Evolutionary conservation across 2,888 invertebrate species (phyloP).

Genomic region (Pseudoips prasinana): DNA sequence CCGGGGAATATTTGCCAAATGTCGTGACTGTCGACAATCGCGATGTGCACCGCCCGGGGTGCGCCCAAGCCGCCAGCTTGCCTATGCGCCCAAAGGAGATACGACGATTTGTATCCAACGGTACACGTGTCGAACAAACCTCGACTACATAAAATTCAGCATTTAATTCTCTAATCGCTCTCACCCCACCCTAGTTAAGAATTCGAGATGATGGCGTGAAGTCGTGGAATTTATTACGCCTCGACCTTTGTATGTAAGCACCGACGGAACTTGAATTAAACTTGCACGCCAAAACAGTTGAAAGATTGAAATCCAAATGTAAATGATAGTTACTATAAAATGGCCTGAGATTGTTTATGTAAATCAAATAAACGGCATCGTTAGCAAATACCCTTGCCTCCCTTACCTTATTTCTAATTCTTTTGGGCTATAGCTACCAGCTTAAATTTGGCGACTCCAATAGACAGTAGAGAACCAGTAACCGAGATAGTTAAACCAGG

Average conservation of each 20-base stretch:
- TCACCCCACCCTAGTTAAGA: constrained; percentile 36
- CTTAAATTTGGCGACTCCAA: too few species aligned
- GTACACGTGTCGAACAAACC: constrained; percentile 66
- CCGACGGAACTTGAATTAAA: constrained; percentile 2
- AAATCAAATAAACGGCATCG: too few species aligned
- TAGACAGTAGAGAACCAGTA: too few species aligned
- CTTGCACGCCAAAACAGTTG: neutral
- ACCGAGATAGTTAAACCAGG: too few species aligned
- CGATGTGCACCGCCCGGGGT: constrained; percentile 77
- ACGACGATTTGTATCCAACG: constrained; percentile 73
- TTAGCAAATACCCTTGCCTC: too few species aligned
- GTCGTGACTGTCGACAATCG: constrained; percentile 80
- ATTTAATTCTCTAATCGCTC: constrained; percentile 49
- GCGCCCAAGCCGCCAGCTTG: constrained; percentile 57
- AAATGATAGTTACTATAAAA: too few species aligned
- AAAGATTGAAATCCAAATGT: too few species aligned
- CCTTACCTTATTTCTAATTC: too few species aligned
- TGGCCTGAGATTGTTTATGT: too few species aligned
- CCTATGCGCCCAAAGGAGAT: constrained; percentile 62
- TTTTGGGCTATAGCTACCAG: too few species aligned
- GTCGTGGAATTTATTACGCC: constrained; percentile 42
- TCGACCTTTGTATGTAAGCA: constrained; percentile 1
- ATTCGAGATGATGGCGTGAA: constrained; percentile 37
- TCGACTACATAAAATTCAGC: constrained; percentile 51
- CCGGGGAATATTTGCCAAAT: constrained; percentile 77